These are phyloP conservation scores for Tuberolachnus salignus DNA, from an alignment of 2,888 invertebrate genomes.

Conservation along the genomic window DNA sequence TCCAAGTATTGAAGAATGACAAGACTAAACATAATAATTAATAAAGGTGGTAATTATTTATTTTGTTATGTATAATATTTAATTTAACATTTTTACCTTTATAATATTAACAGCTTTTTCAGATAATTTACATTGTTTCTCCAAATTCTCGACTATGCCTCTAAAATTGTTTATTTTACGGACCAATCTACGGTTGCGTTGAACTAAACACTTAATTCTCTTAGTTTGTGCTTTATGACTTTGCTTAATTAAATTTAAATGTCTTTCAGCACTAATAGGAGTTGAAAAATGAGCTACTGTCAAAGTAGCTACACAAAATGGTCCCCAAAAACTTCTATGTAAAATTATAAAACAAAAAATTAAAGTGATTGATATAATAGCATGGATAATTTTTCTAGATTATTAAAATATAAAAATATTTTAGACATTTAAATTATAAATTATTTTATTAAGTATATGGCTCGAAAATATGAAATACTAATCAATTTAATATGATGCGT, in stretches of 20 bases:
- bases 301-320: neutral
- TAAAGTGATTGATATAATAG: no score
- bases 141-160: neutral
- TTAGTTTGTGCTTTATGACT: neutral
- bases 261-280: neutral
- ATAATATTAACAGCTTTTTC: neutral
- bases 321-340: neutral
- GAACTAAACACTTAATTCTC: neutral
- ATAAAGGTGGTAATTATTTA: neutral
- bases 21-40: slow-evolving; percentile 15
- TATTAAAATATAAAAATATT: no score
- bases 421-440: no score
- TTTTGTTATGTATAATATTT: neutral
- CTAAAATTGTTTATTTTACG: neutral
- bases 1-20: neutral
- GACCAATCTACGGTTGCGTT: neutral
- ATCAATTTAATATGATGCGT: no score
- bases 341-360: neutral
- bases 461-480: no score
- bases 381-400: no score
- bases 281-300: neutral
- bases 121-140: slow-evolving; percentile 4
- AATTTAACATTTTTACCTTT: neutral
- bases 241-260: neutral
- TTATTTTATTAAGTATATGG: no score